Percentiles rank a stretch among this genome's conserved stretches.
Conservation (phyloP, 2,113 vertebrate genomes). For the Tragelaphus imberbis region DNA sequence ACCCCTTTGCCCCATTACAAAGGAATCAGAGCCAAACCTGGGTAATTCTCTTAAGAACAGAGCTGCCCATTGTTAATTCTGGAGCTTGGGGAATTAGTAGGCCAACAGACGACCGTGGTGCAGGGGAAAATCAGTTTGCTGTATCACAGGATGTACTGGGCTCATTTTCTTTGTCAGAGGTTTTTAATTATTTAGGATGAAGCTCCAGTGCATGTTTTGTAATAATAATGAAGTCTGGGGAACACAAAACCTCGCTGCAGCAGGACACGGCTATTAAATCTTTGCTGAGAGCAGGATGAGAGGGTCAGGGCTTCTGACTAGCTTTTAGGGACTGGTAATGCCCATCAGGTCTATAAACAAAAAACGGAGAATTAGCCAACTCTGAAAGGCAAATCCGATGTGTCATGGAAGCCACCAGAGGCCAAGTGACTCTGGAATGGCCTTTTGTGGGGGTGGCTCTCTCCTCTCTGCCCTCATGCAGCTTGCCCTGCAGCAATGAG, state of each 20-base stretch:
- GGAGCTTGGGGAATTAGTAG: constrained; percentile 15
- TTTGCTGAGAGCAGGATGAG: neutral
- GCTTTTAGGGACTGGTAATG: neutral
- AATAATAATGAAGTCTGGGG: constrained; percentile 50
- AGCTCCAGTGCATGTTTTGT: constrained; percentile 34
- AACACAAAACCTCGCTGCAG: constrained; percentile 38
- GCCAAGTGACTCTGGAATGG: neutral
- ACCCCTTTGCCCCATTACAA: neutral
- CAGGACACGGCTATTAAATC: constrained; percentile 11
- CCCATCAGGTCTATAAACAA: neutral
- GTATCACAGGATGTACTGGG: constrained; percentile 41
- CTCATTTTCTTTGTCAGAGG: constrained; percentile 37
- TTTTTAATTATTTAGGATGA: constrained; percentile 65
- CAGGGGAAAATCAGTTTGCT: constrained; percentile 29
- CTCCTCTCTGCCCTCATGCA: neutral
- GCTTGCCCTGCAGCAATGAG: neutral
- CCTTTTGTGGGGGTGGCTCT: neutral
- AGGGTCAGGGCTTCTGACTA: neutral
- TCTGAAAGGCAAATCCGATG: neutral
- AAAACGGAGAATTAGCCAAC: neutral
- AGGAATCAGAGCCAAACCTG: constrained; percentile 17
- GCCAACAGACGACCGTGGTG: neutral
- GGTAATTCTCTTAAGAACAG: constrained; percentile 54
- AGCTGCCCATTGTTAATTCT: constrained; percentile 41
- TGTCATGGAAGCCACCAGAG: neutral